Evolutionary conservation across 2,797 vertebrate species (phyloP).

Genomic region (Chromobotia macracanthus): DNA sequence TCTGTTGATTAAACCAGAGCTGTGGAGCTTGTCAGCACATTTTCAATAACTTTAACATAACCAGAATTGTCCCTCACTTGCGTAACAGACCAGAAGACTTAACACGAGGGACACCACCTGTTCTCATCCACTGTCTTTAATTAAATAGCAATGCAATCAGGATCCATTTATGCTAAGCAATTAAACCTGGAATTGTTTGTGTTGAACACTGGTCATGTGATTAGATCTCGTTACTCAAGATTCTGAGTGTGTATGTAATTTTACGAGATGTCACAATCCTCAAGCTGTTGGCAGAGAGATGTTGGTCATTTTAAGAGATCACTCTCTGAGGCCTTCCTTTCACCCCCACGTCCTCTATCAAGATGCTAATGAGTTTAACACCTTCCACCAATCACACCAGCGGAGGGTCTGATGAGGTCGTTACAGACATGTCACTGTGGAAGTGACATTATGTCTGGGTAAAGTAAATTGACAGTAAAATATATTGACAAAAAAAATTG

Average conservation of each 20-base stretch:
- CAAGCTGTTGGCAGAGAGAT: not conserved
- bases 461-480: slow-evolving; percentile 69
- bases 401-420: slow-evolving; percentile 61
- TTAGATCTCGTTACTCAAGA: slow-evolving; percentile 69
- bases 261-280: slow-evolving; percentile 42
- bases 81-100: slow-evolving; percentile 53
- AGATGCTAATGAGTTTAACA: slow-evolving; percentile 47
- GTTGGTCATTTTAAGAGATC: slow-evolving; percentile 2
- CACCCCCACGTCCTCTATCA: slow-evolving; percentile 25
- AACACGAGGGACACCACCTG: slow-evolving; percentile 70
- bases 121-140: slow-evolving; percentile 72
- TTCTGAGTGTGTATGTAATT: slow-evolving; percentile 25
- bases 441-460: slow-evolving; percentile 64
- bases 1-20: slow-evolving; percentile 37
- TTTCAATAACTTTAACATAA: slow-evolving; percentile 38
- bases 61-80: slow-evolving; percentile 27
- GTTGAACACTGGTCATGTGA: slow-evolving; percentile 70
- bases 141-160: slow-evolving; percentile 80
- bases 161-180: slow-evolving; percentile 70
- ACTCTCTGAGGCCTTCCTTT: slow-evolving; percentile 1
- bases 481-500: no score
- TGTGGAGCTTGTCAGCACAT: slow-evolving; percentile 30
- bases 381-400: slow-evolving; percentile 37
- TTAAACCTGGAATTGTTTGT: slow-evolving; percentile 76
- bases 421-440: slow-evolving; percentile 65